Evolutionary conservation across 2,888 invertebrate genomes (phyloP), one percentile per base, ranked within the genome.

Genomic region (Erebia aethiops): DNA sequence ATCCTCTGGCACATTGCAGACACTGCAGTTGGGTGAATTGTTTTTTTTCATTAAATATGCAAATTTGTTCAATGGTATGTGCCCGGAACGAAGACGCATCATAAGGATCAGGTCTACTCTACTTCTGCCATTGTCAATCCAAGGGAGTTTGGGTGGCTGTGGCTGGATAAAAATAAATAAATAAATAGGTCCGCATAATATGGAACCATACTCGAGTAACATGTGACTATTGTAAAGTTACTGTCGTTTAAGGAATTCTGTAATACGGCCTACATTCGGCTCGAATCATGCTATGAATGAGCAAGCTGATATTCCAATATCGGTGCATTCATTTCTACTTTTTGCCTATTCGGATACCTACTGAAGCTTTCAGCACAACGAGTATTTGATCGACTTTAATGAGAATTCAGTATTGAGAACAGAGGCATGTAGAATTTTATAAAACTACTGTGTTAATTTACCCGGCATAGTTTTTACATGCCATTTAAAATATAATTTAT

Each of bases 361-460:
- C 70, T 57, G 60, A 67, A 70, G 67, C 71, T 73, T 73, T 73
- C 70, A 71, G 70, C 65, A 69, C 64, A 67, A 73, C 60, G 70
- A 71, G 70, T 68, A 73, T 73, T 73, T 73, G 73, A 73, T 68
- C 71, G 57, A 69, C 68, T 71, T 71, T 73, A 73, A 73, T 73
- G 73, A 73, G 73, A 71, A 73, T 71, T 71, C 73, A 66, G 62
- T 68, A 68, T 69, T 49, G 51, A 71, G 51, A 62, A 58, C 26
- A 18, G 41, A 46, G 65, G 18, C 64, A 65, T 65, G 52, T 58
- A 67, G 67, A 57, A 51, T 49, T 67, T 67, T 46, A 18, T 16
- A 67, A 62, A 67, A 67, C 57, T 43, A 58, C 56, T 41, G 56
- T 43, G 56, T 66, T 57, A 66, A 66, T 66, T 66, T 54, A 46